Base-by-base conservation (phyloP, 2,888 invertebrate genomes). In the Pardosa pseudoannulata region DNA sequence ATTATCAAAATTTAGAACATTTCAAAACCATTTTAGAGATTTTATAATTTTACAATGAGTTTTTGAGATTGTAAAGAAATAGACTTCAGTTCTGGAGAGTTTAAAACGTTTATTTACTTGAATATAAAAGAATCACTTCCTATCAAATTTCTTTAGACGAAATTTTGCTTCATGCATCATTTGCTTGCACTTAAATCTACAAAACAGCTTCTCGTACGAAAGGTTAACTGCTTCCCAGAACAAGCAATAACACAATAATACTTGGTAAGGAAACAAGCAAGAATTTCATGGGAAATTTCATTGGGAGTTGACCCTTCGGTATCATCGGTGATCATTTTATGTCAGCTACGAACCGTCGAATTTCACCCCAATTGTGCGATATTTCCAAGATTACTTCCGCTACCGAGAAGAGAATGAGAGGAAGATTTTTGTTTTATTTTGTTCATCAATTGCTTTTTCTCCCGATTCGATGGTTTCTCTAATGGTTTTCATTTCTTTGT, bases 201-300 rank as follows among this genome's bases (percentile, higher is more conserved):
- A n/a, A n/a, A 36, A 36, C 6, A n/a, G n/a, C 9, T 46, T 46
- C 16, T 46, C 16, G 56, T 56, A 5, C 56, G 23, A 56, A 56
- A 56, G 56, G 56, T 23, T 56, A 56, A 56, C 23, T 3, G 23
- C 56, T 56, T 56, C 56, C 11, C 56, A 56, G 19, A n/a, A n/a
- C n/a, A n/a, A n/a, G n/a, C n/a, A n/a, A n/a, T n/a, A n/a, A n/a
- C 23, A 11, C 23, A 23, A 23, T 23, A 56, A 56, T 56, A 23
- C 7, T n/a, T n/a, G n/a, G 56, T 23, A 56, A 1, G 23, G 23
- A 56, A 19, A n/a, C 23, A 56, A 56, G 23, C 23, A 23, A 36
- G 36, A 36, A 56, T 56, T 19, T 56, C 23, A 56, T 56, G 56
- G 2, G 56, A 56, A 56, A 23, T 56, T 56, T 56, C 19, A 56